Evolutionary conservation across 1,140 invertebrate genomes (phyloP).

Genomic region (Drosophila varians): DNA sequence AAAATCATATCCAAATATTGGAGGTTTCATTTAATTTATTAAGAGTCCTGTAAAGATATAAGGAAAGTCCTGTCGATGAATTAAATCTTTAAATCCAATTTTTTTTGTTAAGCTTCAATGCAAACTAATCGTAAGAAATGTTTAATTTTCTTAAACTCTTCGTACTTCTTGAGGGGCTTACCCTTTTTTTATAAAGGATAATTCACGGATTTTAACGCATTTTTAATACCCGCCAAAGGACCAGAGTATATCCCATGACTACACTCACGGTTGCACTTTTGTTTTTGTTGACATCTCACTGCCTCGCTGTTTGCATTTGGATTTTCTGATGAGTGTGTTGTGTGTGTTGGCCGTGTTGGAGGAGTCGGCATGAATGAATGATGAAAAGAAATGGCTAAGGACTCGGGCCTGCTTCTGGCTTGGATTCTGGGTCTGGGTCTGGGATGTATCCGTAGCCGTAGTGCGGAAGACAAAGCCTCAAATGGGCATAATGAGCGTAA

Average conservation of each 20-base stretch:
- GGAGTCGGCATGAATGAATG: constrained; percentile 66
- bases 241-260: not conserved
- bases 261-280: constrained; percentile 48
- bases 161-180: no score
- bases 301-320: constrained; percentile 64
- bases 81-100: no score
- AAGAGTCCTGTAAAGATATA: no score
- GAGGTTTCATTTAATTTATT: not conserved
- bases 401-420: constrained; percentile 9
- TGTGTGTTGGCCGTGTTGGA: not conserved
- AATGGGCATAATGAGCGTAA: constrained; percentile 80
- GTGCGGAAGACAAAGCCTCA: constrained; percentile 68
- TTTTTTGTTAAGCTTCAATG: no score
- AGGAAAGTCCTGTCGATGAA: no score
- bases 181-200: no score
- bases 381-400: constrained; percentile 67
- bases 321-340: constrained; percentile 52
- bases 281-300: constrained; percentile 39
- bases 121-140: no score
- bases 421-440: constrained; percentile 7
- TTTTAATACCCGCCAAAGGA: not conserved
- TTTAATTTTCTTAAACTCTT: no score
- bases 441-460: not conserved
- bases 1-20: not conserved
- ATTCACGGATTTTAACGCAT: not conserved